Base-by-base conservation (phyloP, 2,888 invertebrate species). In the Nephrotoma appendiculata region DNA sequence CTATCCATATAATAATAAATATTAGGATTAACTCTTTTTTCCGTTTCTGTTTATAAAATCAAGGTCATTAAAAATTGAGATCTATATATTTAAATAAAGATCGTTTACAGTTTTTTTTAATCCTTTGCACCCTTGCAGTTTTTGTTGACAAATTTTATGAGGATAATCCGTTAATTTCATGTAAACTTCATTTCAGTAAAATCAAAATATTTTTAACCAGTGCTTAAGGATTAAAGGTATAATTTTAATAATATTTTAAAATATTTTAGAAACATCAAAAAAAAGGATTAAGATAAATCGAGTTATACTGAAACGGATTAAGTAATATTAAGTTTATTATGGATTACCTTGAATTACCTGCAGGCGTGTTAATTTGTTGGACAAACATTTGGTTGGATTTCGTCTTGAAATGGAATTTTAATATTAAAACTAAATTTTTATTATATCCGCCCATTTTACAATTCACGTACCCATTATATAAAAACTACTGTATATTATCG, bases 81-180 rank as follows among this genome's bases (percentile, higher is more conserved):
- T 31, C 31, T 31, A 31, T 31, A 19, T 19, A 31, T 31, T 31
- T 2, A 31, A 31, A 31, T 2, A 31, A 31, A 71, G 19, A 52
- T 52, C 15, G 52, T 19, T 84, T 84, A 84, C 84, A n/a, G 84
- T 42, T 84, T 71, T 52, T 52, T 83, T n/a, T 43, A 84, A 84
- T 84, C 84, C 84, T 84, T 84, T 84, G 41, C 41, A 84, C 42
- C 84, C 84, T 84, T 84, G 84, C 84, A 84, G 84, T 84, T 84
- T 84, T 84, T 84, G 84, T 84, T 84, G 84, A 84, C 42, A 84
- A 0, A 42, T 84, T 84, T 84, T 84, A 84, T 84, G 84, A 84
- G 84, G 84, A 84, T 84, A 42, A 84, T 84, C 84, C 84, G 84
- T 84, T 84, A 84, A 84, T 42, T 42, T 83, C n/a, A 15, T 84